These are phyloP conservation scores for Smittia sp. DNA, from an alignment of 2,888 invertebrate genomes.

Conservation along the genomic window DNA sequence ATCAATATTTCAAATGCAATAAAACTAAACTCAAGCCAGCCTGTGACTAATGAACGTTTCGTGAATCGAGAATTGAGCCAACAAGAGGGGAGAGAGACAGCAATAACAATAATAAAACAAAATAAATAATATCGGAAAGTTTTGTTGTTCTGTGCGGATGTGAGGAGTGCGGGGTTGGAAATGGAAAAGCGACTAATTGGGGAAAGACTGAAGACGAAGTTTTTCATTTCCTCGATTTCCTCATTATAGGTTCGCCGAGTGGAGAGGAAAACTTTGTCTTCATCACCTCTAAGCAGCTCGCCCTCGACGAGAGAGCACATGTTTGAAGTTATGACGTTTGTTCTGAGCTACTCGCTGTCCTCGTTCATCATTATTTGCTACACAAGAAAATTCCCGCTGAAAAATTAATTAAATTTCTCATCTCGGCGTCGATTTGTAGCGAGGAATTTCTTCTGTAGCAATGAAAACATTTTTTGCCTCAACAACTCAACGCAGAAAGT, in stretches of 20 bases:
- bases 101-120: constrained; percentile 30
- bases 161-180: not conserved
- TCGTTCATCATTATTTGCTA: not conserved
- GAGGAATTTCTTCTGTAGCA: not conserved
- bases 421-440: too few species aligned
- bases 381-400: not conserved
- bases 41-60: constrained; percentile 38
- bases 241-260: not conserved
- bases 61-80: not conserved
- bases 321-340: not conserved
- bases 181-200: constrained; percentile 34
- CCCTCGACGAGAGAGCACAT: not conserved
- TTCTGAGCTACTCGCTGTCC: not conserved
- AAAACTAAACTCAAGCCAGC: constrained; percentile 14
- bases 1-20: constrained; percentile 39
- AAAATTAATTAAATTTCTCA: not conserved
- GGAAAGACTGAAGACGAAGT: constrained; percentile 28
- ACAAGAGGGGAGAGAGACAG: not conserved
- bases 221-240: constrained; percentile 34
- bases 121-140: constrained; percentile 31
- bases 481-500: not conserved
- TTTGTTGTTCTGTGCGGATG: constrained; percentile 15
- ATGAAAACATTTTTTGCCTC: not conserved
- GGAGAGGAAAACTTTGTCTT: not conserved
- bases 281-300: not conserved